Evolutionary conservation across 92 coral and sea anemone genomes (phyloP), one percentile per base, ranked within the genome.

Genomic region (Pocillopora meandrina): DNA sequence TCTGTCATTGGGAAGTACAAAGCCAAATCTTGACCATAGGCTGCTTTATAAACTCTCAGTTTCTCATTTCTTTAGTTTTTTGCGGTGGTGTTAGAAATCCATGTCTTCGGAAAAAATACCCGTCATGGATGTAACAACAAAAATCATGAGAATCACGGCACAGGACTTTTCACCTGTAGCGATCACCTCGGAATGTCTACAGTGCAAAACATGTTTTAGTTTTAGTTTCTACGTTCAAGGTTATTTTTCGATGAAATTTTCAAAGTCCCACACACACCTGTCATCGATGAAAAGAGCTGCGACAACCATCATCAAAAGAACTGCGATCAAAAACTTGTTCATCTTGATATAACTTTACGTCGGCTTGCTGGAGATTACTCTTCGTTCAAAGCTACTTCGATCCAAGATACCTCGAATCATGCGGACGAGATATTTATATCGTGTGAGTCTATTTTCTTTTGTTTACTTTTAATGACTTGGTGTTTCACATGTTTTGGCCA

Each of bases 51-150:
- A 26, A 26, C 26, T 26, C 26, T 26, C 26, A 26, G 26, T 26
- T 26, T 26, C 26, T 26, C 26, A 26, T 0, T 26, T 26, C 26
- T 26, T 26, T 26, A 26, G 26, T 26, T 26, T 26, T 26, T 26
- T 26, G 61, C 61, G 61, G 14, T 9, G 61, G 14, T 9, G 14
- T 57, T 57, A 57, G 26, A 26, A 26, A 26, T 26, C 26, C 26
- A 26, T 26, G 26, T 26, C 18, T 18, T 47, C 13, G 18, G 7
- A 13, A 14, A 19, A 57, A 9, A 23, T 58, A 59, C 79, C 66
- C 60, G 79, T 75, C 79, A 75, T 75, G 56, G 8, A 74, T 56
- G 61, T 63, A 56, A 74, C 78, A 20, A 74, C 78, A n/a, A 74
- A 52, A 65, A 75, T 75, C 79, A 75, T 8, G 15, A 75, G 79